Base-by-base conservation (phyloP, 2,113 vertebrate genomes). In the Anseranas semipalmata region DNA sequence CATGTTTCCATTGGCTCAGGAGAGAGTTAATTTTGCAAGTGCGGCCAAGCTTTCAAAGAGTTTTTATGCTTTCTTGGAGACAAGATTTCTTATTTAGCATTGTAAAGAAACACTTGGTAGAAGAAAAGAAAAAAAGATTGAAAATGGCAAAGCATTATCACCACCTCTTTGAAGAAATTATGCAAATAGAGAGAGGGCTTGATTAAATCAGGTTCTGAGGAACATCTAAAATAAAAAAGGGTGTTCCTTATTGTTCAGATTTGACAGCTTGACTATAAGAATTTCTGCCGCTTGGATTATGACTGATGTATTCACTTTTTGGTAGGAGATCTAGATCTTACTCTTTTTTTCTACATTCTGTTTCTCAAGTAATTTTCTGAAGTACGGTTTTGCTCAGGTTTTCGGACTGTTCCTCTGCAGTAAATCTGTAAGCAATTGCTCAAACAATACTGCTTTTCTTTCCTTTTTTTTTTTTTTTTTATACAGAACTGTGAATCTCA, bases 241-340 rank as follows among this genome's bases (percentile, higher is more conserved):
- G 35, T 87, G 74, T 95, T 93, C 48, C 56, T 78, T 87, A 78
- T 90, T 95, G 85, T 94, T 96, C 41, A 74, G 10, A 72, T 92
- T 93, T 94, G 88, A 93, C 93, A 93, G 81, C 62, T 76, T 85
- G 67, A 82, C 33, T 94, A 46, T 90, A 87, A 76, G 76, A 89
- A 91, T 91, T 84, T 95, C 58, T 95, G 21, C 63, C 78, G 67
- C 73, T 87, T 84, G 30, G n/a, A 65, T 88, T 85, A 70, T 27
- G 62, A 41, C 60, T 87, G 63, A 87, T 22, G 33, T 70, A 24
- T 15, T 79, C 33, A 27, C 9, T 85, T 52, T 93, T 91, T 90
- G 75, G 43, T 87, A 90, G 52, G 35, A 90, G 72, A 85, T 74
- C 35, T 88, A 78, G 75, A 20, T 93, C 70, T 91, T 62, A 14